phyloP scores from a whole-genome alignment of 2,113 vertebrate genomes.

The Mohoua ochrocephala region DNA sequence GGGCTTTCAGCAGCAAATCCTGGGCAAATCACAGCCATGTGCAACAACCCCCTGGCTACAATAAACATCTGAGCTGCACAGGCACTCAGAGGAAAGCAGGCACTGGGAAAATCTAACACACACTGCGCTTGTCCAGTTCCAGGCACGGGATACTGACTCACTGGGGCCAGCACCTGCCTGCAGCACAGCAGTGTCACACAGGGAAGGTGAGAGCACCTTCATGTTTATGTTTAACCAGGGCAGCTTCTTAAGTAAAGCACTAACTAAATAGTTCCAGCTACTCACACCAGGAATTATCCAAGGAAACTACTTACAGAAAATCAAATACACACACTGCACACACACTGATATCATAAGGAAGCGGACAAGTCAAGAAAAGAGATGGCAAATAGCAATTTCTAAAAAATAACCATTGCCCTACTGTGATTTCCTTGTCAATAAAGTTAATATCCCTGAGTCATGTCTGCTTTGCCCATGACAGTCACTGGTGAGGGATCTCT shows the following conservation, averaged over 20 bases:
- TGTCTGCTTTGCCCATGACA: neutral
- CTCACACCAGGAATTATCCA: neutral
- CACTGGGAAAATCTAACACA: neutral
- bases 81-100: neutral
- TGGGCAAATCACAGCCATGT: neutral
- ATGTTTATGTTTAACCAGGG: rapidly evolving
- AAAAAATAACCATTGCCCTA: neutral
- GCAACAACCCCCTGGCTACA: neutral
- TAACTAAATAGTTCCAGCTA: neutral
- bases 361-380: neutral
- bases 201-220: neutral
- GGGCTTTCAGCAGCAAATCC: neutral
- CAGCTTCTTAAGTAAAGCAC: neutral
- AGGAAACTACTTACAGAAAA: neutral
- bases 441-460: rapidly evolving
- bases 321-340: neutral
- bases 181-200: neutral
- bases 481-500: neutral
- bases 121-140: neutral
- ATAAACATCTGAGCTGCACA: neutral
- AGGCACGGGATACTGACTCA: neutral
- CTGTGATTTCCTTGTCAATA: neutral
- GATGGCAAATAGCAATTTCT: neutral
- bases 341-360: neutral
- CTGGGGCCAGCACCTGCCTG: neutral